These are phyloP conservation scores for Macquaria australasica DNA, from an alignment of 2,113 vertebrate species.

Conservation along the genomic window DNA sequence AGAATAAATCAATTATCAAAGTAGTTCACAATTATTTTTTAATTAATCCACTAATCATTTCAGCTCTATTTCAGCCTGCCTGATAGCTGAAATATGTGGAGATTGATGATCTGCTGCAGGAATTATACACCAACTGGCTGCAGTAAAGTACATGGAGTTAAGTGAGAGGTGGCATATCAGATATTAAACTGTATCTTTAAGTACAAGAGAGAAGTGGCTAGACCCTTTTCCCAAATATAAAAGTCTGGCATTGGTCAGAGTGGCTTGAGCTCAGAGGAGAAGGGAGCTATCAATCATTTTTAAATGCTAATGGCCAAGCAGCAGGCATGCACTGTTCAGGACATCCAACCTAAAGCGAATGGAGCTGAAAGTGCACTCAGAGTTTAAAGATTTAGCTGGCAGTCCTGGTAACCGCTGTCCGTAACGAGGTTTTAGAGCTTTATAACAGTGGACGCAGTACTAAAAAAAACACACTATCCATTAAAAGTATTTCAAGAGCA, in stretches of 20 bases:
- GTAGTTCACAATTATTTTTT: not conserved
- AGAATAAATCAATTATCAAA: not conserved
- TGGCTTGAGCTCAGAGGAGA: slow-evolving; percentile 16
- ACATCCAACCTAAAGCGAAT: slow-evolving; percentile 26
- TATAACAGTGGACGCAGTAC: not conserved
- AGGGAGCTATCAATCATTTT: slow-evolving; percentile 41
- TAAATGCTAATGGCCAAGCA: slow-evolving; percentile 45
- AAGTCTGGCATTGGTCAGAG: slow-evolving; percentile 35
- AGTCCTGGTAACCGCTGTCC: not conserved
- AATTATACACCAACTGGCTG: not conserved
- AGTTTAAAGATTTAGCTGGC: slow-evolving; percentile 19
- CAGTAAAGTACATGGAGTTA: slow-evolving; percentile 16
- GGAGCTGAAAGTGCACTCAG: not conserved
- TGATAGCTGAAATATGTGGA: not conserved
- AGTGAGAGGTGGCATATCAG: slow-evolving; percentile 4
- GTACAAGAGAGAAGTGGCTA: not conserved
- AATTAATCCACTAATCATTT: not conserved
- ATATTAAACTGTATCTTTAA: slow-evolving; percentile 10
- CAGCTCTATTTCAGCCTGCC: not conserved
- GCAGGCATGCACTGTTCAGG: not conserved
- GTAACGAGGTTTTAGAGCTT: not conserved
- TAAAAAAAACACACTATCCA: slow-evolving; percentile 4
- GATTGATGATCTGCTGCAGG: not conserved
- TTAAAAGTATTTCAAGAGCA: slow-evolving; percentile 41
- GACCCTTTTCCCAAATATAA: slow-evolving; percentile 25